These are phyloP conservation scores for Heliornis fulica DNA, from an alignment of 2,113 vertebrate genomes.

Conservation along the genomic window DNA sequence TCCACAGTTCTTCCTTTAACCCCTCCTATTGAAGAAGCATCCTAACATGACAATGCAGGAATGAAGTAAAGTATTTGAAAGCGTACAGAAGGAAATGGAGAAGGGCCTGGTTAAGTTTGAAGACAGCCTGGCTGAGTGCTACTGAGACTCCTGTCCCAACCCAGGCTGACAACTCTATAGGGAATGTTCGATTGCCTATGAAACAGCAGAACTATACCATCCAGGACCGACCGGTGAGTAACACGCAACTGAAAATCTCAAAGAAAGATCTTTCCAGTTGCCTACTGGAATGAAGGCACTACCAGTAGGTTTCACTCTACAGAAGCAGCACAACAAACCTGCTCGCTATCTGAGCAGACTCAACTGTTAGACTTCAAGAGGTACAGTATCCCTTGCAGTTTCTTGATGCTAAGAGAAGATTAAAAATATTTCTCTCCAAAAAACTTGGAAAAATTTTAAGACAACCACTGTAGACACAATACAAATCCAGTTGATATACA, in stretches of 20 bases:
- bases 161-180: neutral
- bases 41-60: neutral
- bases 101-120: neutral
- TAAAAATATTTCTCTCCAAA: neutral
- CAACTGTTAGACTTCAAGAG: neutral
- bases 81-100: neutral
- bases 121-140: neutral
- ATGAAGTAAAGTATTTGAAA: neutral
- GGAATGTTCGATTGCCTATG: neutral
- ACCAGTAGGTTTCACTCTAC: neutral
- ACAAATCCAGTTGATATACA: neutral
- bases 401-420: neutral
- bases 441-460: neutral
- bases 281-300: neutral
- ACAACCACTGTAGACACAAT: neutral
- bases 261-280: neutral
- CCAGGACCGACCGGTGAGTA: neutral
- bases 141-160: neutral
- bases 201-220: neutral
- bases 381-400: neutral
- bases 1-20: neutral
- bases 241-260: neutral
- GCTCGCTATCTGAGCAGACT: neutral
- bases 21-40: neutral
- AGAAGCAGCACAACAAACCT: neutral